Evolutionary conservation across 64 coral and sea anemone genomes (phyloP).

Genomic region (Acropora tenuis): DNA sequence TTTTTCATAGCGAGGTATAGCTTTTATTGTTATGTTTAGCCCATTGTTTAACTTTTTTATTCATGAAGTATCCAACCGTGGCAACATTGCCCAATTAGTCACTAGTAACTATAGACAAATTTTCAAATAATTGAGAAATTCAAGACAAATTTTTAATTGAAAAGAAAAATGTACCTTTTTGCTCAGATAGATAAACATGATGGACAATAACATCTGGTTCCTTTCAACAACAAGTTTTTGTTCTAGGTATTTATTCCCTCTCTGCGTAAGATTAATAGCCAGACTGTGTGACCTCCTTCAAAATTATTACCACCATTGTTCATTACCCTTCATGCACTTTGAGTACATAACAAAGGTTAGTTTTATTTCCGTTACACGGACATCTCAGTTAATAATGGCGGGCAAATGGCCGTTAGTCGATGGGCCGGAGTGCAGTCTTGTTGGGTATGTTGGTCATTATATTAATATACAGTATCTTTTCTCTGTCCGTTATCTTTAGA

Average conservation of each 20-base stretch:
- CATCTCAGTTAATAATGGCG: not conserved
- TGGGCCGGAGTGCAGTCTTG: not conserved
- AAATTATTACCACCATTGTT: not conserved
- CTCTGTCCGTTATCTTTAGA: not conserved
- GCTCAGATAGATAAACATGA: constrained; percentile 99
- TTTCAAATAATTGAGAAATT: not conserved
- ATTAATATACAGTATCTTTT: not conserved
- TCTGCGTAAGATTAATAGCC: no score
- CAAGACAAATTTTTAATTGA: not conserved
- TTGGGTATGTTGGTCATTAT: not conserved
- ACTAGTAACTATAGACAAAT: constrained; percentile 83
- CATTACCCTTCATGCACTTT: constrained; percentile 1
- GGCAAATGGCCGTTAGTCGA: not conserved
- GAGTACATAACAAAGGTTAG: not conserved
- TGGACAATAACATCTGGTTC: not conserved
- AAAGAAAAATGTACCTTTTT: constrained; percentile 81
- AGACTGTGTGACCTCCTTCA: no score
- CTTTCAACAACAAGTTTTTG: no score
- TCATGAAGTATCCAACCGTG: not conserved
- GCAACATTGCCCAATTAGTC: constrained; percentile 43
- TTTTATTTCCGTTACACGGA: not conserved
- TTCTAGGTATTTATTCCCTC: no score
- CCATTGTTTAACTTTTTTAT: no score
- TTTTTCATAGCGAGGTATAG: no score
- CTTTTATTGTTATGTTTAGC: no score